Conservation (phyloP, 2,888 invertebrate species). For the Protophormia terraenovae region DNA sequence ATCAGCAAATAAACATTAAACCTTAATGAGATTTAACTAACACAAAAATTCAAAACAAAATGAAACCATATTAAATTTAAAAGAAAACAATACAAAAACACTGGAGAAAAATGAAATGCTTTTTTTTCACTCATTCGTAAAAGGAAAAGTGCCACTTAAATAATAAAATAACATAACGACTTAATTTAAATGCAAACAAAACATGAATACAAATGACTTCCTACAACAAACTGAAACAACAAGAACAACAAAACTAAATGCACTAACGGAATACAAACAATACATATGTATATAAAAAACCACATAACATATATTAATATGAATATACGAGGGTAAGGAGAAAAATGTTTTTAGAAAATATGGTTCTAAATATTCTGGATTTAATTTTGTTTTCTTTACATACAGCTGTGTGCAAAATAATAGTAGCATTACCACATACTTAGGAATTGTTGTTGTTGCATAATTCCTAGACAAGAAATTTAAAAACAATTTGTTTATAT, state of each 20-base stretch:
- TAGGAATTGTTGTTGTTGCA: no score
- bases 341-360: not conserved
- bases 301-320: not conserved
- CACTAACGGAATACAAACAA: slow-evolving; percentile 15
- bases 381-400: no score
- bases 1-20: not conserved
- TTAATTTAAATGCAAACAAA: slow-evolving; percentile 68
- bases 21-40: not conserved
- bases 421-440: no score
- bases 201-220: slow-evolving; percentile 68
- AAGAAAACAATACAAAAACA: not conserved
- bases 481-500: no score
- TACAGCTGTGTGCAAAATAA: no score
- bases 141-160: slow-evolving; percentile 64
- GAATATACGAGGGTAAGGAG: not conserved
- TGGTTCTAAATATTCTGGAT: no score
- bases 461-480: no score
- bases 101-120: not conserved
- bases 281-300: not conserved
- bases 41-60: not conserved
- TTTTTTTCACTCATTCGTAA: slow-evolving; percentile 12
- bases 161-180: slow-evolving; percentile 66
- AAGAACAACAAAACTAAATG: slow-evolving; percentile 33
- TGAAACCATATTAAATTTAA: not conserved
- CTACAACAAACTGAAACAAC: slow-evolving; percentile 32